phyloP scores from a whole-genome alignment of 2,113 vertebrate species.

The Laticauda laticaudata region DNA sequence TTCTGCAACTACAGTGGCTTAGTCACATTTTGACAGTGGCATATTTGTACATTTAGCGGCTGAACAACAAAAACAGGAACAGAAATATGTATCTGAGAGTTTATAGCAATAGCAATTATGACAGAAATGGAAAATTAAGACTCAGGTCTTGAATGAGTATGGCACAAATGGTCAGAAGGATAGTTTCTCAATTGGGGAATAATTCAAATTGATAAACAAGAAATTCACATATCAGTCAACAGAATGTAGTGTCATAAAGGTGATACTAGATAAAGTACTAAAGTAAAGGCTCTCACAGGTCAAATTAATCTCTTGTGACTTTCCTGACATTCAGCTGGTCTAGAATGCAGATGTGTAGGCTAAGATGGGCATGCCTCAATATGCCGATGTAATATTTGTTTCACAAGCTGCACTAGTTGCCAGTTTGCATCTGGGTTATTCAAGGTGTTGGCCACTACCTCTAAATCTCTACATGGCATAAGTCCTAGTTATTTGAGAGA shows the following conservation, averaged over 20 bases:
- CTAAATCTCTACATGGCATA: neutral
- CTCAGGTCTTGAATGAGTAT: neutral
- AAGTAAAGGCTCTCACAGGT: neutral
- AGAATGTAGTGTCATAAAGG: neutral
- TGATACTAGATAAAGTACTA: neutral
- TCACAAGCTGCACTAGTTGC: neutral
- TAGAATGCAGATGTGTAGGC: neutral
- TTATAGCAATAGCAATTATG: neutral
- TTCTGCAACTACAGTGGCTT: neutral
- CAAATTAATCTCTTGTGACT: neutral
- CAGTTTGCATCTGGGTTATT: neutral
- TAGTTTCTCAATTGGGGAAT: neutral
- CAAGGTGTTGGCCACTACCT: neutral
- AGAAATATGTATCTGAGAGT: too few species aligned
- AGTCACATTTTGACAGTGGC: neutral
- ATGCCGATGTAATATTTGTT: neutral
- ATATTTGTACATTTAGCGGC: neutral
- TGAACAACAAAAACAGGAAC: neutral
- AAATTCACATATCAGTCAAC: neutral
- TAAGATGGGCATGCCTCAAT: neutral
- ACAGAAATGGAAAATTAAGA: neutral
- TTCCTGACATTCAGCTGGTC: neutral
- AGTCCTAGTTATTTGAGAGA: neutral
- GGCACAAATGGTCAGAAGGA: neutral
- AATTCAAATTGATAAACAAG: neutral